Conservation (phyloP, 2,113 vertebrate genomes). For the Leucoraja erinaceus region DNA sequence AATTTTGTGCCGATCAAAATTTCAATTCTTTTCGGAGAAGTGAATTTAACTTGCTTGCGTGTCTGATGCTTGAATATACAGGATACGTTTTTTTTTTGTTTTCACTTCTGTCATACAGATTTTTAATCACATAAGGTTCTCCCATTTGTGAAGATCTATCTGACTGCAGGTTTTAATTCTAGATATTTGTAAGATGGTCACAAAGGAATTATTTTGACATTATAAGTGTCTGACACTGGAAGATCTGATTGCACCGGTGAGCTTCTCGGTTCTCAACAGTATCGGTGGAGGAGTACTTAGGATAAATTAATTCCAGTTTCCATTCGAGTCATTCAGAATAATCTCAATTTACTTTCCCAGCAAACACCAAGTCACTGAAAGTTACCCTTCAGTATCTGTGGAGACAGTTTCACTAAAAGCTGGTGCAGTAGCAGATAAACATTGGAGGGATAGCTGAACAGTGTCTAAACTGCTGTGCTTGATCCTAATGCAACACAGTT, state of each 20-base stretch:
- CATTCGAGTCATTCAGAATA: not conserved
- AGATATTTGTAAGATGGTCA: not conserved
- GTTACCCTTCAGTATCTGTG: not conserved
- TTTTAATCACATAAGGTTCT: not conserved
- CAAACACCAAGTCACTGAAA: not conserved
- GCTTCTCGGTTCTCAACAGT: not conserved
- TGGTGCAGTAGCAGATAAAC: not conserved
- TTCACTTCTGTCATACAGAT: not conserved
- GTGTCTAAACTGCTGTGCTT: conserved; percentile 21
- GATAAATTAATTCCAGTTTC: conserved; percentile 8
- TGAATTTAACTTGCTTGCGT: not conserved
- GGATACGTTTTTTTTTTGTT: not conserved
- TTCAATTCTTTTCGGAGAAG: conserved; percentile 2
- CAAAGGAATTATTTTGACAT: not conserved
- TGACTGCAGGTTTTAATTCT: not conserved
- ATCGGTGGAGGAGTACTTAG: not conserved
- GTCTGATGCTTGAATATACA: not conserved
- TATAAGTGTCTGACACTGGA: not conserved
- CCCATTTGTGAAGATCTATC: not conserved
- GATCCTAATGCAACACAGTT: not conserved
- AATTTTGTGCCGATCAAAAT: conserved; percentile 10
- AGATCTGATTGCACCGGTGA: not conserved
- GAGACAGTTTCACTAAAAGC: not conserved
- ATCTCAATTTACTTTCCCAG: not conserved
- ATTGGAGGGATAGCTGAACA: conserved; percentile 13